phyloP scores from a whole-genome alignment of 2,888 invertebrate species.

The Watsonalla binaria region DNA sequence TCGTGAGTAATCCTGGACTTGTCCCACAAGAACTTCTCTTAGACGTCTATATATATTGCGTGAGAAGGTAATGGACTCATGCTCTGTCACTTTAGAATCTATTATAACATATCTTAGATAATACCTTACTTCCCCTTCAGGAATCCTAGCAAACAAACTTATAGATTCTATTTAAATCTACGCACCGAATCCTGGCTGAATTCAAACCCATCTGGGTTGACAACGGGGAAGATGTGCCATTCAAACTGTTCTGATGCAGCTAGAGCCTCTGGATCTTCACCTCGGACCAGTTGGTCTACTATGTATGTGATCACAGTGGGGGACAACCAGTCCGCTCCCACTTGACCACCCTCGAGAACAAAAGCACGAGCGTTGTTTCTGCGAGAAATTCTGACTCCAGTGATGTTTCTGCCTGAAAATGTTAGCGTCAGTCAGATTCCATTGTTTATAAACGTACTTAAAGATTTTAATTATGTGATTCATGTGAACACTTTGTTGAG shows the following conservation, averaged over 20 bases:
- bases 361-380: constrained; percentile 41
- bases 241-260: constrained; percentile 77
- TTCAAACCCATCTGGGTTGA: constrained; percentile 88
- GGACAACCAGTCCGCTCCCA: constrained; percentile 88
- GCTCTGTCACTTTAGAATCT: too few relatives aligned
- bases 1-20: too few relatives aligned
- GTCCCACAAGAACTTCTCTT: too few relatives aligned
- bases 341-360: constrained; percentile 76
- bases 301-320: constrained; percentile 82
- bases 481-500: too few relatives aligned
- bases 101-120: too few relatives aligned
- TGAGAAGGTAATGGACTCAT: too few relatives aligned
- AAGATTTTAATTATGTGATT: neutral
- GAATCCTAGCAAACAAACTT: too few relatives aligned
- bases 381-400: constrained; percentile 59
- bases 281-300: constrained; percentile 79
- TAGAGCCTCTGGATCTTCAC: constrained; percentile 64
- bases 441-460: too few relatives aligned
- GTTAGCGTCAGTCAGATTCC: neutral
- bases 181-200: constrained; percentile 80
- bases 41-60: too few relatives aligned
- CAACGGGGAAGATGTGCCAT: constrained; percentile 86
- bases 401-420: constrained; percentile 64
- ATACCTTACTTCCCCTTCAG: too few relatives aligned
- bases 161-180: neutral